Percentiles rank a stretch among this genome's conserved stretches.
Conservation (phyloP, 2,113 vertebrate genomes). For the Gavialis gangeticus region DNA sequence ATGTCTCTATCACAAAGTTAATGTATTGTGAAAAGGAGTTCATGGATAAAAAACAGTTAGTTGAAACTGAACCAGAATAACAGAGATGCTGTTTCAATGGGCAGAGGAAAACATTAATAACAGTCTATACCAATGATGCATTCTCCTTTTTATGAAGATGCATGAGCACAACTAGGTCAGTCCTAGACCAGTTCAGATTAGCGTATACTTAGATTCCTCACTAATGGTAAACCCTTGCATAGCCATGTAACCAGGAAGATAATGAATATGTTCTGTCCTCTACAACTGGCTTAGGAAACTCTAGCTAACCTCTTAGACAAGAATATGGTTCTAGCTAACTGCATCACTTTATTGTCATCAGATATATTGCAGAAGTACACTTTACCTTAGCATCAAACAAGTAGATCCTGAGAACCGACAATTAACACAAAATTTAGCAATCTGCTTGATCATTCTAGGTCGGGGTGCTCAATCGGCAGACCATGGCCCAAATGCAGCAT, state of each 20-base stretch:
- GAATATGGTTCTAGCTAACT: background rate
- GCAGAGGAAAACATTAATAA: background rate
- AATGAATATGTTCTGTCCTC: background rate
- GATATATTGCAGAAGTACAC: background rate
- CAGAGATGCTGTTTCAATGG: background rate
- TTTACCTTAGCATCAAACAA: background rate
- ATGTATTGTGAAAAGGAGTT: background rate
- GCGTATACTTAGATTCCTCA: background rate
- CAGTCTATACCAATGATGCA: background rate
- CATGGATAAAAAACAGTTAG: background rate
- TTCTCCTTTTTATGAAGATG: background rate
- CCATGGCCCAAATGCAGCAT: no score
- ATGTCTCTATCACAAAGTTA: background rate
- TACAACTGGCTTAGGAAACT: background rate
- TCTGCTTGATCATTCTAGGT: background rate
- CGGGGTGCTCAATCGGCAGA: no score
- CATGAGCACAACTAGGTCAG: background rate
- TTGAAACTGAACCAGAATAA: conserved; percentile 10
- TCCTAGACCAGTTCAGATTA: background rate
- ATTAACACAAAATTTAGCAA: background rate
- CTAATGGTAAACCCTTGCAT: background rate
- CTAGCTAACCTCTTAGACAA: background rate
- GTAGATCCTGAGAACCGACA: background rate
- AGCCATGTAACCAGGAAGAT: background rate
- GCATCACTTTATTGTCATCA: background rate